These are phyloP conservation scores for Drosophila azteca DNA, from an alignment of 1,140 invertebrate genomes.

Conservation along the genomic window DNA sequence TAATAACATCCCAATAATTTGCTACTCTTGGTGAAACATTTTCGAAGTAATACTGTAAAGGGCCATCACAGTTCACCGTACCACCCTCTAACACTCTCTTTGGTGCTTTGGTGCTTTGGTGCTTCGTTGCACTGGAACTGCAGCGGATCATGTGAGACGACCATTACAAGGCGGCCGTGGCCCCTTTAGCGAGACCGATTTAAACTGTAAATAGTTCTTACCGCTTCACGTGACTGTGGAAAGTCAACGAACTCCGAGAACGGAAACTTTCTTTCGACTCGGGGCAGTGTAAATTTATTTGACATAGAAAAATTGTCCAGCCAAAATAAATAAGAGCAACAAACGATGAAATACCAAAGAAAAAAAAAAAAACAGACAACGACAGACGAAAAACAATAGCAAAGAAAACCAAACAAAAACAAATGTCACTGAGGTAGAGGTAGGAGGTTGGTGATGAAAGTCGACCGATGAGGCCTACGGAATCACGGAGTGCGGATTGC, in stretches of 20 bases:
- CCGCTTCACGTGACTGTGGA: conserved; percentile 4
- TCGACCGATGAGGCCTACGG: conserved; percentile 15
- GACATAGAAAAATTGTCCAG: conserved; percentile 64
- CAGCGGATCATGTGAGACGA: conserved; percentile 45
- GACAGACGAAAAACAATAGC: conserved; percentile 15
- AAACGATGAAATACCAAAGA: not conserved
- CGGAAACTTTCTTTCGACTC: conserved; percentile 62
- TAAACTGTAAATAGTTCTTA: conserved; percentile 31
- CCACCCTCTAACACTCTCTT: too few species aligned
- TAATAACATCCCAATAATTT: too few species aligned
- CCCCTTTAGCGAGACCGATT: not conserved
- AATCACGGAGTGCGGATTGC: not conserved
- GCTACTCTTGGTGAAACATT: too few species aligned
- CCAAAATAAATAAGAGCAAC: conserved; percentile 34
- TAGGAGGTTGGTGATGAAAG: not conserved
- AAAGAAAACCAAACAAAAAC: conserved; percentile 36
- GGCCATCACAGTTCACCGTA: too few species aligned
- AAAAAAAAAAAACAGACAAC: conserved; percentile 5
- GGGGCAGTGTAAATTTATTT: conserved; percentile 66
- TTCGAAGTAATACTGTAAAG: too few species aligned
- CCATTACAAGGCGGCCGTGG: conserved; percentile 11
- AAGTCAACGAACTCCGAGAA: conserved; percentile 64
- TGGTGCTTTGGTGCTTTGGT: conserved; percentile 6
- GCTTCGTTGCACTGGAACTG: conserved; percentile 29
- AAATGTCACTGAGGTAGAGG: conserved; percentile 40